Percentiles rank a stretch among this genome's conserved stretches.
Evolutionary conservation across 1,140 invertebrate genomes (phyloP).

Genomic region (Eubasilissa regina): DNA sequence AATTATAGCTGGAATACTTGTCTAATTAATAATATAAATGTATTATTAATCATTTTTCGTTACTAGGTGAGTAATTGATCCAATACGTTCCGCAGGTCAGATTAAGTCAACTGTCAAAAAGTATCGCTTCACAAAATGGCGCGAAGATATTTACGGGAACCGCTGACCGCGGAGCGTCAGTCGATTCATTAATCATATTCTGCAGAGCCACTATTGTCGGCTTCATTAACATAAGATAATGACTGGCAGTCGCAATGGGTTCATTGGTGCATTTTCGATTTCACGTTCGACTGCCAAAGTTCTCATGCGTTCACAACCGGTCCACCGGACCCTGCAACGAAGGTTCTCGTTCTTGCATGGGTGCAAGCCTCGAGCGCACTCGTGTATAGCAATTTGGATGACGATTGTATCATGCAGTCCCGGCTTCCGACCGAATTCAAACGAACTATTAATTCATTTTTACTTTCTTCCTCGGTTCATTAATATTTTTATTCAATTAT

Average conservation of each 20-base stretch:
- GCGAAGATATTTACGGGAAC: not conserved
- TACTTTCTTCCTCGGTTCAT: too few species aligned
- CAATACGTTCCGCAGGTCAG: too few species aligned
- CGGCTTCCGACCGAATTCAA: too few species aligned
- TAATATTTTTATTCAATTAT: too few species aligned
- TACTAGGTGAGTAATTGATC: too few species aligned
- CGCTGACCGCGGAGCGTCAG: not conserved
- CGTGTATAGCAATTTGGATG: not conserved
- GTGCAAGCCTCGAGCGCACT: not conserved
- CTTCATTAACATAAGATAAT: slow-evolving; percentile 29
- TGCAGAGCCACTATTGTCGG: not conserved
- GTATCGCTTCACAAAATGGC: slow-evolving; percentile 1
- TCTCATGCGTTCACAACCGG: not conserved
- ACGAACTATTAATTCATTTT: too few species aligned
- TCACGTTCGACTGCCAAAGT: slow-evolving; percentile 9
- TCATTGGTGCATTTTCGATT: slow-evolving; percentile 35
- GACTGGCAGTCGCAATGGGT: slow-evolving; percentile 11
- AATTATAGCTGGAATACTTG: too few species aligned
- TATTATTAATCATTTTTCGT: too few species aligned
- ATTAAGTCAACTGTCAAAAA: too few species aligned
- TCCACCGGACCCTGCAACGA: slow-evolving; percentile 7
- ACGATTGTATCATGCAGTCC: not conserved
- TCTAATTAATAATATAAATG: too few species aligned
- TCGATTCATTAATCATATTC: slow-evolving; percentile 10
- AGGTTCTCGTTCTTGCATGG: slow-evolving; percentile 20